Evolutionary conservation across 2,113 vertebrate genomes (phyloP).

Genomic region (Spilogale gracilis): DNA sequence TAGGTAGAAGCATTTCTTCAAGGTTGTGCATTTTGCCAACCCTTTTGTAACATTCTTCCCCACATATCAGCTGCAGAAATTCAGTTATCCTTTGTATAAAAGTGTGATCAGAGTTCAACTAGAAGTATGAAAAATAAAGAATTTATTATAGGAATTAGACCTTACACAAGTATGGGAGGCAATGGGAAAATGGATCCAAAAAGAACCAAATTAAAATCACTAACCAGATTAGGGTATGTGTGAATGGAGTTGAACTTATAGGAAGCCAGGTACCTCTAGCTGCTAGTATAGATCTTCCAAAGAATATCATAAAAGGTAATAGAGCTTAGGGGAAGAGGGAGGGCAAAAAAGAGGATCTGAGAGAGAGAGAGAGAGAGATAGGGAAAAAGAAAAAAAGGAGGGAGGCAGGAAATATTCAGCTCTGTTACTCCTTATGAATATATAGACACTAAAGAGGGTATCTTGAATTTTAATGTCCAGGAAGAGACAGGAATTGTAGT

Average conservation of each 20-base stretch:
- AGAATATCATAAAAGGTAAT: neutral
- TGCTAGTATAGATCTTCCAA: neutral
- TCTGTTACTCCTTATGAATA: neutral
- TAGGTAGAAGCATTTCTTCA: neutral
- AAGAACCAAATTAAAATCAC: neutral
- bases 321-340: neutral
- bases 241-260: neutral
- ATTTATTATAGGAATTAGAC: neutral
- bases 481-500: neutral
- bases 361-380: too few relatives aligned
- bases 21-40: neutral
- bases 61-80: neutral
- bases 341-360: neutral
- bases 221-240: neutral
- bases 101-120: neutral
- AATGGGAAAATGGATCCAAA: neutral
- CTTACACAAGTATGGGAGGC: neutral
- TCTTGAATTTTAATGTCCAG: neutral
- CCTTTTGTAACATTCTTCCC: neutral
- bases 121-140: neutral
- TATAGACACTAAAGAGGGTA: neutral
- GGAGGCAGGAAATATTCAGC: neutral
- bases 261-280: neutral
- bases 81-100: neutral
- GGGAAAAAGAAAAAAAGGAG: rapidly evolving